Percentiles rank a stretch among this genome's conserved stretches.
Evolutionary conservation across 2,888 invertebrate genomes (phyloP).

Genomic region (Diplolepis rosae): DNA sequence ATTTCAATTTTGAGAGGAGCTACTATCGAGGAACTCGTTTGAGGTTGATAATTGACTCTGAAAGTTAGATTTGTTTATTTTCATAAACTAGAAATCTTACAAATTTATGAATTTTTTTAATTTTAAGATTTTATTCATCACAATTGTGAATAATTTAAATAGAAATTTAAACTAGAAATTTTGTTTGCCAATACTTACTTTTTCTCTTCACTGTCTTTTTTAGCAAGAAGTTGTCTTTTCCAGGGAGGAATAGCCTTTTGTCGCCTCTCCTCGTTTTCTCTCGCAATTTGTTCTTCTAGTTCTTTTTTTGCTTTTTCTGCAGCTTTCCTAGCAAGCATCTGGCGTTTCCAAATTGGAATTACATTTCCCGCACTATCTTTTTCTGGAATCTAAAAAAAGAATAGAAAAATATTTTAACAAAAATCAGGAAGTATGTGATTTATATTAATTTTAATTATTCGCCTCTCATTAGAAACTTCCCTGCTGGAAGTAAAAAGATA

Average conservation of each 20-base stretch:
- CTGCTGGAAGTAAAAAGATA: too few species aligned
- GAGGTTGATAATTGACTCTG: constrained; percentile 41
- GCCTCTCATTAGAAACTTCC: too few species aligned
- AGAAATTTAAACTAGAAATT: background rate
- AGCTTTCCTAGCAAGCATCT: constrained; percentile 95
- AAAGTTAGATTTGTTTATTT: background rate
- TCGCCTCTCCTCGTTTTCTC: constrained; percentile 89
- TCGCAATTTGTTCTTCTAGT: constrained; percentile 88
- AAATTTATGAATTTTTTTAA: background rate
- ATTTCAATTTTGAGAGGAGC: constrained; percentile 41
- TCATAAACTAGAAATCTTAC: background rate
- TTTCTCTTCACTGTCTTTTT: constrained; percentile 86
- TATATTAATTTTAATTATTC: too few species aligned
- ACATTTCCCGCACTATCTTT: constrained; percentile 90
- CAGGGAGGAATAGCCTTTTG: constrained; percentile 93
- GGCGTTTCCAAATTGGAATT: constrained; percentile 96
- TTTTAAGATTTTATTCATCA: background rate
- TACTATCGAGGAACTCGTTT: background rate
- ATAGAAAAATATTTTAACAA: background rate
- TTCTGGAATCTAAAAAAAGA: constrained; percentile 86
- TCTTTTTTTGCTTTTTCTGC: constrained; percentile 95
- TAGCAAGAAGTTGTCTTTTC: constrained; percentile 91
- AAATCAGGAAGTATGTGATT: too few species aligned
- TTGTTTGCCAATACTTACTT: constrained; percentile 76
- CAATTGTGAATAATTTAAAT: background rate